Evolutionary conservation across 2,888 invertebrate genomes (phyloP).

Genomic region (Empis livida): DNA sequence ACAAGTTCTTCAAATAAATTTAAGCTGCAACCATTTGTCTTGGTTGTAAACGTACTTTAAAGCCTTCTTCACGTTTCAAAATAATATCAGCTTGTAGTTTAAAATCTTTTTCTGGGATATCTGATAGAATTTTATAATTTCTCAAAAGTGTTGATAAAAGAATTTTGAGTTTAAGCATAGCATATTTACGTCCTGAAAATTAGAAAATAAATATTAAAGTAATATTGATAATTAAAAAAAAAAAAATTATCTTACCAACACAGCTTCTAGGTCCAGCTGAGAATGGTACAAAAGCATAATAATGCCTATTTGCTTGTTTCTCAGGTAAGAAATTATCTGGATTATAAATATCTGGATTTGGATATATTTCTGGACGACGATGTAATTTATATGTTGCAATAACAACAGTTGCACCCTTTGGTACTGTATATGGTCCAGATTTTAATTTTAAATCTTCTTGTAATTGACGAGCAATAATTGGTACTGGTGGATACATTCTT

Average conservation of each 20-base stretch:
- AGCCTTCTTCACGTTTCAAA: conserved; percentile 62
- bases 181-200: conserved; percentile 59
- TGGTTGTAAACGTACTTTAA: conserved; percentile 55
- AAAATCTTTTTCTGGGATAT: conserved; percentile 54
- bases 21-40: conserved; percentile 28
- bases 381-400: conserved; percentile 57
- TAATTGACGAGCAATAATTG: conserved; percentile 59
- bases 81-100: conserved; percentile 64
- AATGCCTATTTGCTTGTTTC: conserved; percentile 61
- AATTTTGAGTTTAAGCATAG: conserved; percentile 67
- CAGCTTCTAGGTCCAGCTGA: conserved; percentile 73
- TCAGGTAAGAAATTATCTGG: conserved; percentile 80
- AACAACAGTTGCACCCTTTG: conserved; percentile 54
- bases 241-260: conserved; percentile 44
- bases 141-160: conserved; percentile 61
- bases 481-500: conserved; percentile 65
- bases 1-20: too few species aligned
- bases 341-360: conserved; percentile 63
- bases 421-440: conserved; percentile 50
- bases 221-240: background rate
- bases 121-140: conserved; percentile 56
- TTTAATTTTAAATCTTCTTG: conserved; percentile 60
- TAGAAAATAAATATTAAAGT: conserved; percentile 7
- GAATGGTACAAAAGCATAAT: conserved; percentile 70
- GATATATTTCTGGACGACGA: conserved; percentile 55